phyloP scores from a whole-genome alignment of 2,888 invertebrate species.

The Eupithecia abbreviata region DNA sequence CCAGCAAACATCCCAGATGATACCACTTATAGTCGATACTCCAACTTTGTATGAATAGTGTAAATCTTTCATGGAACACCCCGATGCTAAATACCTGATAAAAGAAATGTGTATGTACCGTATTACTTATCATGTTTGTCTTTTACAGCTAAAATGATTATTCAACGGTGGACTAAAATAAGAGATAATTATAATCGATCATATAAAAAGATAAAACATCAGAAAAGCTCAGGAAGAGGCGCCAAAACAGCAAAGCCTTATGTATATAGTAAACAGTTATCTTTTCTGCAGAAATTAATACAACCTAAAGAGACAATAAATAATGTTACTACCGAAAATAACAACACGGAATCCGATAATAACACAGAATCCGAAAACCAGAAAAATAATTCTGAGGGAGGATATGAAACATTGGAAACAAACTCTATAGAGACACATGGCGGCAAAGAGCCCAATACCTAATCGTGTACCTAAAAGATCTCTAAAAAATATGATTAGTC shows the following conservation, averaged over 20 bases:
- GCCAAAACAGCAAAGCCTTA: slow-evolving; percentile 45
- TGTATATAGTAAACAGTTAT: slow-evolving; percentile 14
- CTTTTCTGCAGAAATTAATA: background rate
- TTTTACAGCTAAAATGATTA: slow-evolving; percentile 38
- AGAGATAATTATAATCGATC: slow-evolving; percentile 50
- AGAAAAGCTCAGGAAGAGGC: slow-evolving; percentile 43
- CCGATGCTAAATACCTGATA: slow-evolving; percentile 42
- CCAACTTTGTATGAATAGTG: slow-evolving; percentile 47
- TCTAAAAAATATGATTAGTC: slow-evolving; percentile 32
- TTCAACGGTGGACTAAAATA: slow-evolving; percentile 47
- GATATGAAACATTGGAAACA: slow-evolving; percentile 2
- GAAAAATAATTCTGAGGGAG: background rate
- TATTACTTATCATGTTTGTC: slow-evolving; percentile 13
- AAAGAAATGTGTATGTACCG: slow-evolving; percentile 28
- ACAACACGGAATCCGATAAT: slow-evolving; percentile 10
- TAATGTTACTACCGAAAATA: no score
- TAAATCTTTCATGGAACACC: slow-evolving; percentile 46
- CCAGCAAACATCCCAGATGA: slow-evolving; percentile 44
- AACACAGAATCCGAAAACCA: background rate
- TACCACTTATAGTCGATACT: slow-evolving; percentile 48
- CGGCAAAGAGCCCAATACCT: slow-evolving; percentile 4
- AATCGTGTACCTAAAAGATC: slow-evolving; percentile 10
- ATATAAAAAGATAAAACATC: slow-evolving; percentile 41
- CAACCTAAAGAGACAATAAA: no score
- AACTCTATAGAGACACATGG: background rate